Base-by-base conservation (phyloP, 2,888 invertebrate species). In the Hirtodrosophila duncani region DNA sequence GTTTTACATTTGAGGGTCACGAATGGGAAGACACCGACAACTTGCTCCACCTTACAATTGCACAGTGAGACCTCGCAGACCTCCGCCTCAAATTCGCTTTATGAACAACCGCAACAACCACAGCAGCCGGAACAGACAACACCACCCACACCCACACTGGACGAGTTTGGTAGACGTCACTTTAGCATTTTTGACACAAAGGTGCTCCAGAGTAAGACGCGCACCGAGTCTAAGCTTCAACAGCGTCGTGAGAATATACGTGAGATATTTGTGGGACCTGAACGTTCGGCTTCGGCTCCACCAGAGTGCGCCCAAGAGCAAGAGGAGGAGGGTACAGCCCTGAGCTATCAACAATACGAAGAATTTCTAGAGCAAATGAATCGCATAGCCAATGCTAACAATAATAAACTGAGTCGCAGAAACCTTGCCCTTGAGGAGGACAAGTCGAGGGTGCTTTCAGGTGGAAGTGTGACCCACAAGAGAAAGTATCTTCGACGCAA, bases 271-370 rank as follows among this genome's bases (percentile, higher is more conserved):
- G 94, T 94, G 1, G 86, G 84, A 2, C 84, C 82, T 55, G 94
- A 94, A 75, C 88, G 94, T 27, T 94, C 95, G 0, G 94, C 94
- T 0, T 94, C 94, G 0, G 94, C 94, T 0, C 94, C 94, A 0
- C 94, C 94, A 0, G 83, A 84, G 50, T 82, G 85, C 14, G 83
- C 82, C 1, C 88, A 88, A 34, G 79, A 66, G 14, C 43, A 46
- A 3, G 59, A 41, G 9, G 51, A 26, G 2, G 29, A 31, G 0
- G 58, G 63, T 1, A 63, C 70, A 49, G 61, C 67, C 0, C 23
- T 78, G 6, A 84, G 83, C 5, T 86, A 85, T 44, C 79, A 86
- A 30, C 83, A 84, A 11, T 87, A 85, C 45, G 82, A 86, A 51
- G 83, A 86, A 50, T 84, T 83, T 58, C 55, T 87, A 14, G 82